These are phyloP conservation scores for Perdita meconis DNA, from an alignment of 2,888 invertebrate genomes.

Conservation along the genomic window DNA sequence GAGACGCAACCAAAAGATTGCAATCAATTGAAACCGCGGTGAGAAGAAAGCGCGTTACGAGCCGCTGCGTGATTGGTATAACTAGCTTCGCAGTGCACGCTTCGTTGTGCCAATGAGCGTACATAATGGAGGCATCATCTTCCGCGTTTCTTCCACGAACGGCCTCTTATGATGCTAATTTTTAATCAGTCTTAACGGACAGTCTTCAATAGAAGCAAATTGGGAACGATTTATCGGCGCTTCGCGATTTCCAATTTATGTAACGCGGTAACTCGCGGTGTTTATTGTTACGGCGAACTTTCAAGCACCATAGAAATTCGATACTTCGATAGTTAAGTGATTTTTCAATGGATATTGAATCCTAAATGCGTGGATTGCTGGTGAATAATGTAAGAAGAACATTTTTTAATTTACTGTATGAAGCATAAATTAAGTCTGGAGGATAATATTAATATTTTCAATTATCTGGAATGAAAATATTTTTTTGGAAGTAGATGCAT, in stretches of 20 bases:
- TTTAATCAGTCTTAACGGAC: background rate
- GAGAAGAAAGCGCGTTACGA: conserved; percentile 43
- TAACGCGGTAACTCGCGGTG: background rate
- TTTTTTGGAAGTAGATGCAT: too few species aligned
- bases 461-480: too few species aligned
- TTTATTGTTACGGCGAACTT: conserved; percentile 3
- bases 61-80: conserved; percentile 38
- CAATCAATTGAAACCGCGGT: conserved; percentile 53
- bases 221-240: conserved; percentile 11
- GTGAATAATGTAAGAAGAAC: too few species aligned
- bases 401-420: too few species aligned
- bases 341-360: background rate
- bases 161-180: background rate
- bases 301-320: background rate
- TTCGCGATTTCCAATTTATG: conserved; percentile 10
- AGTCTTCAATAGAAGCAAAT: conserved; percentile 9
- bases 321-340: background rate
- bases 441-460: too few species aligned
- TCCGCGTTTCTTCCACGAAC: conserved; percentile 29
- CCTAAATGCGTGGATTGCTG: too few species aligned
- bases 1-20: too few species aligned
- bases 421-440: too few species aligned
- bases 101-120: conserved; percentile 18
- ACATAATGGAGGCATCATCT: conserved; percentile 34
- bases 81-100: conserved; percentile 29